These are phyloP conservation scores for Dichetophora obliterata DNA, from an alignment of 2,888 invertebrate species.

Conservation along the genomic window DNA sequence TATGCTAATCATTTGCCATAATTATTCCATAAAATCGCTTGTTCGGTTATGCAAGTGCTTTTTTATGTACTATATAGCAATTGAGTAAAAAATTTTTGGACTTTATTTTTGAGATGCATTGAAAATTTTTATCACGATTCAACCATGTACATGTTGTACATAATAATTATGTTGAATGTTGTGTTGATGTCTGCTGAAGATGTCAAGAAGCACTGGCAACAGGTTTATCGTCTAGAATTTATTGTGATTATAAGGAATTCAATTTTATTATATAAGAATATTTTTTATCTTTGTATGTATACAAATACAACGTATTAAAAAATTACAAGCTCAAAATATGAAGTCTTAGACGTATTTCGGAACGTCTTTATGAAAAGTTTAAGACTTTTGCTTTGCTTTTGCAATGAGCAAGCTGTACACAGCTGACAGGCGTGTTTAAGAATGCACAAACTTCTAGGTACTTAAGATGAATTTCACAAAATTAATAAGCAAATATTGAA, in stretches of 20 bases:
- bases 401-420: too few species aligned
- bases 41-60: constrained; percentile 1
- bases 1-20: constrained; percentile 32
- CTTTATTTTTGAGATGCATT: not conserved
- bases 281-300: not conserved
- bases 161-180: not conserved
- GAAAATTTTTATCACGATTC: constrained; percentile 12
- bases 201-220: not conserved
- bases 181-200: too few species aligned
- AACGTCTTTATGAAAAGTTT: too few species aligned
- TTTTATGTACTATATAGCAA: not conserved
- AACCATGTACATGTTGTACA: constrained; percentile 8
- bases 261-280: constrained; percentile 19
- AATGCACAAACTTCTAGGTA: too few species aligned
- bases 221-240: constrained; percentile 11
- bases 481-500: too few species aligned
- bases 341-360: too few species aligned
- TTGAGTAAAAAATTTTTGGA: constrained; percentile 5
- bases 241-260: constrained; percentile 6
- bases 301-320: too few species aligned
- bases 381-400: too few species aligned
- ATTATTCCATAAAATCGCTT: constrained; percentile 14
- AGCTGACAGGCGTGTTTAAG: too few species aligned
- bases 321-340: too few species aligned
- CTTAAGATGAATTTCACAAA: too few species aligned